phyloP scores from a whole-genome alignment of 1,140 invertebrate species.

The Hyles euphorbiae region DNA sequence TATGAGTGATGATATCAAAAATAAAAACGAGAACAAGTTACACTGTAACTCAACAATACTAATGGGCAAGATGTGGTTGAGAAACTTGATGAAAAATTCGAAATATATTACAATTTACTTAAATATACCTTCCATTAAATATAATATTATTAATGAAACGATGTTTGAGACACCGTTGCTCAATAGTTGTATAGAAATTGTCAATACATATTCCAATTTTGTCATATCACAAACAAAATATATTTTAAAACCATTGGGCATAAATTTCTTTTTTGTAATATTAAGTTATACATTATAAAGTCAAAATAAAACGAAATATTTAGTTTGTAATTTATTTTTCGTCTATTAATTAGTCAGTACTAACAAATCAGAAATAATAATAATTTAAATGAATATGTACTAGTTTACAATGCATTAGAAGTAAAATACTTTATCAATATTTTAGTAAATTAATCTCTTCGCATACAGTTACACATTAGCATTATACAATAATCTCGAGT shows the following conservation, averaged over 20 bases:
- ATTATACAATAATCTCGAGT: no score
- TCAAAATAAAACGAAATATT: no score
- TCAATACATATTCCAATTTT: background rate
- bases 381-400: no score
- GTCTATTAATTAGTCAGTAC: no score
- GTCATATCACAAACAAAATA: background rate
- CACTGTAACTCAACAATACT: background rate
- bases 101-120: conserved; percentile 4
- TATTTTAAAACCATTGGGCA: background rate
- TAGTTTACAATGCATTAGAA: no score
- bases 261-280: no score
- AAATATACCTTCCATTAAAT: conserved; percentile 1
- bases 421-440: no score
- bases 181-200: background rate
- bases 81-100: background rate
- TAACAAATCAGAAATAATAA: no score
- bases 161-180: conserved; percentile 9
- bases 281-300: no score
- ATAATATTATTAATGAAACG: conserved; percentile 10
- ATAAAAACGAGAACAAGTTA: background rate
- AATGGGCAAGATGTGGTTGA: conserved; percentile 1
- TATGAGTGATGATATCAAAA: background rate
- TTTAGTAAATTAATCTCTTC: no score
- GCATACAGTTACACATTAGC: no score
- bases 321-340: no score